These are phyloP conservation scores for Tenualosa ilisha DNA, from an alignment of 2,797 vertebrate genomes.

Conservation along the genomic window DNA sequence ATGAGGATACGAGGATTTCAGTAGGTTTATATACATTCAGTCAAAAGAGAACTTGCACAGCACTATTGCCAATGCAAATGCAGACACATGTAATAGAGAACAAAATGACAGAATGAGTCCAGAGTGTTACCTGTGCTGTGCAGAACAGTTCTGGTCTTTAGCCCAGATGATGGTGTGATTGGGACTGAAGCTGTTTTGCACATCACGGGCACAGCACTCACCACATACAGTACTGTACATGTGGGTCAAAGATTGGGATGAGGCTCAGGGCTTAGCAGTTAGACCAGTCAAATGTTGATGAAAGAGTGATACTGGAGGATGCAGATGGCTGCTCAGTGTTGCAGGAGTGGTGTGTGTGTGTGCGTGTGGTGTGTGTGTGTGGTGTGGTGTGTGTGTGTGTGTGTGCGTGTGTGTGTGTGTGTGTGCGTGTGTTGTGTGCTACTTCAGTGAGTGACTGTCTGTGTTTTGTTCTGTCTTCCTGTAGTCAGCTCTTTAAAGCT, in stretches of 20 bases:
- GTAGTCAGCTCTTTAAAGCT: slow-evolving; percentile 83
- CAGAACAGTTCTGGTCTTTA: no score
- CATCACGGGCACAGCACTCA: no score
- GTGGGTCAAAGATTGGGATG: neutral
- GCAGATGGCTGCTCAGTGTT: slow-evolving; percentile 43
- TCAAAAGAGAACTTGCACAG: no score
- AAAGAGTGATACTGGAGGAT: neutral
- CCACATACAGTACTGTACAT: neutral
- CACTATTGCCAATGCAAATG: no score
- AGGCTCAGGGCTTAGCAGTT: neutral
- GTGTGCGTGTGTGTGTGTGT: slow-evolving; percentile 1
- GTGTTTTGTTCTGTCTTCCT: slow-evolving; percentile 80
- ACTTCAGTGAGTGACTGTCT: slow-evolving; percentile 45
- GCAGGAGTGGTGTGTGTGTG: neutral
- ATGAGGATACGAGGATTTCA: no score
- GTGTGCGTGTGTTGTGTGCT: slow-evolving; percentile 59
- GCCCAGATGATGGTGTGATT: no score
- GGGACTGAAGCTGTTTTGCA: no score
- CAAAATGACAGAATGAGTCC: no score
- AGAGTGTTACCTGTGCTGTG: no score
- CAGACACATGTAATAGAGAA: no score
- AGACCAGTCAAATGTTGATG: neutral
- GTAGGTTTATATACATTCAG: no score
- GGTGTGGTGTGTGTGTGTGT: slow-evolving; percentile 14
- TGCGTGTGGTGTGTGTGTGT: slow-evolving; percentile 12